These are phyloP conservation scores for Tor tambroides DNA, from an alignment of 2,113 vertebrate species.

Conservation along the genomic window DNA sequence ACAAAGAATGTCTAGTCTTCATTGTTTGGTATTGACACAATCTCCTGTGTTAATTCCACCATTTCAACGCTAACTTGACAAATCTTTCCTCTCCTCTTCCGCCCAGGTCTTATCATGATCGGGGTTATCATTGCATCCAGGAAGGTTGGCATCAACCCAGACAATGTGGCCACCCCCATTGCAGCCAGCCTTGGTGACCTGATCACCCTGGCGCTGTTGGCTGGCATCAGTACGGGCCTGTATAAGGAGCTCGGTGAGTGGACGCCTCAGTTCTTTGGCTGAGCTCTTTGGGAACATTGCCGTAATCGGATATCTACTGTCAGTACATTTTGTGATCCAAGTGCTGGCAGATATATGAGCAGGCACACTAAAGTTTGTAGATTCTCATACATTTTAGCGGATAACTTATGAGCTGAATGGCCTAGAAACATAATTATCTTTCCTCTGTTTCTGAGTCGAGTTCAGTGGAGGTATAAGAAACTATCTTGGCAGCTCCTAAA, in stretches of 20 bases:
- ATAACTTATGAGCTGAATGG: neutral
- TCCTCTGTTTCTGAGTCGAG: neutral
- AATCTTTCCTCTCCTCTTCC: slow-evolving; percentile 41
- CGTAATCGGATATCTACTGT: neutral
- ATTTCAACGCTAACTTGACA: slow-evolving; percentile 30
- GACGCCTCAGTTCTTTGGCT: slow-evolving; percentile 35
- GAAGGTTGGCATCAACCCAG: slow-evolving; percentile 96
- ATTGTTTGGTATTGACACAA: slow-evolving; percentile 37
- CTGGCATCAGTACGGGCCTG: slow-evolving; percentile 94
- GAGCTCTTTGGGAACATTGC: slow-evolving; percentile 8
- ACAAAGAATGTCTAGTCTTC: neutral
- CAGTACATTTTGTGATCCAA: slow-evolving; percentile 3
- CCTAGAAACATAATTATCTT: neutral
- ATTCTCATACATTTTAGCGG: neutral
- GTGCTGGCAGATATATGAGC: neutral
- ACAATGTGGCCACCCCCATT: slow-evolving; percentile 96
- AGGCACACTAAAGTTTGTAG: neutral
- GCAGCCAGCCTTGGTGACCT: slow-evolving; percentile 97
- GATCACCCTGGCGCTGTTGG: slow-evolving; percentile 93
- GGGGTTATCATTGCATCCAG: slow-evolving; percentile 94
- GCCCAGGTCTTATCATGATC: slow-evolving; percentile 94
- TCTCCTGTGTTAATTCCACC: slow-evolving; percentile 47
- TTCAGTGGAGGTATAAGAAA: neutral
- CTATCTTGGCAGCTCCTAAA: neutral
- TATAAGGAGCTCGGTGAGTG: slow-evolving; percentile 92